phyloP scores from a whole-genome alignment of 2,888 invertebrate genomes.

The Leptura quadrifasciata region DNA sequence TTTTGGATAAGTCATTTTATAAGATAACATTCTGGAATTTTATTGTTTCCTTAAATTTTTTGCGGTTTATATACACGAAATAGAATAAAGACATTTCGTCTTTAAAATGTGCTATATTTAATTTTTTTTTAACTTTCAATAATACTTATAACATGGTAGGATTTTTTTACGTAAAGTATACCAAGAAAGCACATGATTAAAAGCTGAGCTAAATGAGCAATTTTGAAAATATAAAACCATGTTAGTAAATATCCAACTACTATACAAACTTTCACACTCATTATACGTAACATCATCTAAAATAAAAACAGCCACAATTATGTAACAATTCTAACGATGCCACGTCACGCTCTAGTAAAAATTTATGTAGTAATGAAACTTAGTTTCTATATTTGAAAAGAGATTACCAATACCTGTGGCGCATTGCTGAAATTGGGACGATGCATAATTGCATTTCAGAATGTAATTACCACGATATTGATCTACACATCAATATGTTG shows the following conservation, averaged over 20 bases:
- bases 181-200: too few species aligned
- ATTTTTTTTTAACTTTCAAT: too few species aligned
- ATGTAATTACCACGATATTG: neutral
- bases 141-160: too few species aligned
- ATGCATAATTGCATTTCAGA: neutral
- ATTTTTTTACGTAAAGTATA: too few species aligned
- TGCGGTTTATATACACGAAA: too few species aligned
- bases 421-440: slow-evolving; percentile 15
- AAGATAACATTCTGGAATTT: too few species aligned
- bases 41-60: too few species aligned
- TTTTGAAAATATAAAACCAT: too few species aligned
- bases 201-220: too few species aligned
- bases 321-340: neutral
- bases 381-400: slow-evolving; percentile 7
- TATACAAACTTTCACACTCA: neutral
- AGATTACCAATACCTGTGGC: slow-evolving; percentile 8
- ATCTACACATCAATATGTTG: neutral
- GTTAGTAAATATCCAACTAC: neutral
- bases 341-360: neutral
- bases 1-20: too few species aligned
- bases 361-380: neutral
- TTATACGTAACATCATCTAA: neutral
- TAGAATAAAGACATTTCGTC: too few species aligned
- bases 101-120: too few species aligned
- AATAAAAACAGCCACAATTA: neutral